Base-by-base conservation (phyloP, 2,113 vertebrate genomes). In the Todiramphus chloris region DNA sequence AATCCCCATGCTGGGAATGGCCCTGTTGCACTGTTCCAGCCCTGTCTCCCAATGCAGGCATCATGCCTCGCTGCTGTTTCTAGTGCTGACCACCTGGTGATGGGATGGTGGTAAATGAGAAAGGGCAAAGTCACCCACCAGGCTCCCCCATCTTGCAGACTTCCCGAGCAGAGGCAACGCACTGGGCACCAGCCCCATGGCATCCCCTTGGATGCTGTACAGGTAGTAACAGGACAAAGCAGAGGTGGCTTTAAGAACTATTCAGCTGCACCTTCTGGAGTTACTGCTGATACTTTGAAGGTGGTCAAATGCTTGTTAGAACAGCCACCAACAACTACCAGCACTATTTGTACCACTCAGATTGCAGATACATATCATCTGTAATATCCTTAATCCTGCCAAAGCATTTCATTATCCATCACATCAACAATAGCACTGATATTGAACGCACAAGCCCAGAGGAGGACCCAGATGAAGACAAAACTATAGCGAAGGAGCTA, bases 181-280 rank as follows among this genome's bases (percentile, higher is more conserved):
- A 39, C 28, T 0, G 0, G 44, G 37, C 15, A 72, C 33, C 72
- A 17, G 15, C 39, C n/a, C 46, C 14, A 27, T 2, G 3, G 28
- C 20, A 75, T 28, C 41, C 35, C 35, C 46, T 39, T 0, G 3
- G 39, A 30, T 39, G 70, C 48, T n/a, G 27, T n/a, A 20, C 51
- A 48, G 53, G 59, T 23, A 13, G 66, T 28, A 66, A 16, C 25
- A 41, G 80, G 37, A 25, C 30, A 48, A 48, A 69, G 41, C 41
- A 51, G 31, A 8, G 2, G 17, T 37, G 41, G 37, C 60, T 77
- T 73, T 56, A 63, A 58, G 20, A 85, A 59, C 51, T 55, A 39
- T 43, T 37, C 3, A 1, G 50, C 20, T 81, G 33, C 16, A 30
- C 48, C n/a, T 82, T n/a, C 59, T 39, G 91, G 44, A 63, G 33